Conservation (phyloP, 1,140 invertebrate genomes). For the Papilio xuthus region DNA sequence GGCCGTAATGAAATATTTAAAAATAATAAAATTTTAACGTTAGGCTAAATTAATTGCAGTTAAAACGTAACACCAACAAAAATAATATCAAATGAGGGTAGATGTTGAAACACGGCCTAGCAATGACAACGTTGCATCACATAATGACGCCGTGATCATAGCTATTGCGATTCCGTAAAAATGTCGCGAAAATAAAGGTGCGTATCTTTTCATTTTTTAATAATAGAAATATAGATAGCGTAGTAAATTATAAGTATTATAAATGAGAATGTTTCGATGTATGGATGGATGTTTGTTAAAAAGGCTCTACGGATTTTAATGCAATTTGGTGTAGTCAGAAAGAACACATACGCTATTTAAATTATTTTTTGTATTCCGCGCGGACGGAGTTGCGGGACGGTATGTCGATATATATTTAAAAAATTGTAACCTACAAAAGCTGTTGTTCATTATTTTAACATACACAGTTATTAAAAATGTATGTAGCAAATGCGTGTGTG, state of each 20-base stretch:
- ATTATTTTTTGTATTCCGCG: no score
- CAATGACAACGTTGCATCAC: not conserved
- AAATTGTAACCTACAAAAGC: not conserved
- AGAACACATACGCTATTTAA: no score
- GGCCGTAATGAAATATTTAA: no score
- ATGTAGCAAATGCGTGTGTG: not conserved
- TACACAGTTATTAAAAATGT: not conserved
- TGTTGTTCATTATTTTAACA: not conserved
- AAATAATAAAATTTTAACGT: not conserved
- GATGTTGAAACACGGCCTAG: not conserved
- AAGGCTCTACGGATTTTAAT: no score
- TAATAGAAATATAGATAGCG: no score
- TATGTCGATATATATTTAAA: not conserved
- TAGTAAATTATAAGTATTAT: no score
- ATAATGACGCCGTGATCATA: not conserved
- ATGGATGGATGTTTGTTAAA: no score
- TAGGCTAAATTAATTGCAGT: not conserved
- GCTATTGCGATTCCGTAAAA: not conserved
- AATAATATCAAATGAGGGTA: not conserved
- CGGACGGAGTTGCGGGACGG: no score
- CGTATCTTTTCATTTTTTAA: not conserved
- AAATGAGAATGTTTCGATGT: no score
- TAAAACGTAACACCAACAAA: not conserved
- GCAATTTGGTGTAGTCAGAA: no score
- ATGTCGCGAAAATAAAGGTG: slow-evolving; percentile 3